These are phyloP conservation scores for Galaxias olidus DNA, from an alignment of 2,797 vertebrate genomes.

Conservation along the genomic window DNA sequence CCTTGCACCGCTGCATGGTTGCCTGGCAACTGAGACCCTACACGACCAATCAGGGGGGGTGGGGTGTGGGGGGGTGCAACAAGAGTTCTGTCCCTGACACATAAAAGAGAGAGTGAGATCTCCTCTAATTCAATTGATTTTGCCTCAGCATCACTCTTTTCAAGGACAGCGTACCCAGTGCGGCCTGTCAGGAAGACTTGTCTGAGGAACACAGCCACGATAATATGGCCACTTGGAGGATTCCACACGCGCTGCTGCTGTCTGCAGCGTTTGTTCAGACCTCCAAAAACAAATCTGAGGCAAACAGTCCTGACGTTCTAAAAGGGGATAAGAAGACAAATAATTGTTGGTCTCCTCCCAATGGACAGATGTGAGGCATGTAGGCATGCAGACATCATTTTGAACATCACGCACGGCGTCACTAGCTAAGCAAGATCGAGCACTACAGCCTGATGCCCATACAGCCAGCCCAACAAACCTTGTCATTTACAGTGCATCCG, in stretches of 20 bases:
- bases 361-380: constrained; percentile 15
- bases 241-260: not conserved
- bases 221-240: not conserved
- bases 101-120: constrained; percentile 55
- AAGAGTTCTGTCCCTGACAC: constrained; percentile 44
- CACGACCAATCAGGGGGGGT: constrained; percentile 63
- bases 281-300: constrained; percentile 12
- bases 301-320: constrained; percentile 5
- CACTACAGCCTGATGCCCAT: not conserved
- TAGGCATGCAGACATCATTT: not conserved
- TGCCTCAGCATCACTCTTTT: constrained; percentile 36
- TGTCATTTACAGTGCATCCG: constrained; percentile 9
- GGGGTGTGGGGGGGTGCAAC: no score
- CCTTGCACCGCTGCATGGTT: constrained; percentile 71
- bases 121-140: constrained; percentile 56
- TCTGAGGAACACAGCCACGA: constrained; percentile 11
- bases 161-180: constrained; percentile 30
- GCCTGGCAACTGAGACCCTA: constrained; percentile 77
- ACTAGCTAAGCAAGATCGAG: not conserved
- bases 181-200: not conserved
- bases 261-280: not conserved
- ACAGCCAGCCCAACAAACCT: constrained; percentile 9
- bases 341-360: constrained; percentile 18
- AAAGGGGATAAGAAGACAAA: constrained; percentile 22
- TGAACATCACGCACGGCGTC: constrained; percentile 11